Base-by-base conservation (phyloP, 1,140 invertebrate genomes). In the Bombus polaris region DNA sequence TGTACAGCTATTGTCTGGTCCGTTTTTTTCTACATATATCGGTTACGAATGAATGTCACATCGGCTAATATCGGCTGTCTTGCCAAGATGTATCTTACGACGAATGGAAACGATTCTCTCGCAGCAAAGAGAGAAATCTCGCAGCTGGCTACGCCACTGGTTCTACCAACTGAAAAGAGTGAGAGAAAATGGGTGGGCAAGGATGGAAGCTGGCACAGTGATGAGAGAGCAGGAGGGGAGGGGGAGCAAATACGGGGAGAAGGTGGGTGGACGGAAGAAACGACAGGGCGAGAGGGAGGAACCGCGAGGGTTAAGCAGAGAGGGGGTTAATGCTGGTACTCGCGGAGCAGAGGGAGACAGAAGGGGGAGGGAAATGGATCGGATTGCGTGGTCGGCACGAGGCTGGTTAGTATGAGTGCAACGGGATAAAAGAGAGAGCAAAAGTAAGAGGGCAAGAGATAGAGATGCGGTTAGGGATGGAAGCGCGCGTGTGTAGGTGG, bases 181-280 rank as follows among this genome's bases (percentile, higher is more conserved):
- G 88, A 90, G 88, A 87, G 83, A 81, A 88, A 85, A 83, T 71
- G 86, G 75, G 81, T 76, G 79, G 82, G 80, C 71, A 81, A 89
- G 74, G 89, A 89, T 87, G 80, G 89, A 89, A 89, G 88, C 85
- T 89, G 85, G 85, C 32, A 89, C 85, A 87, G 82, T 72, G 80
- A 77, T 70, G 86, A 80, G 75, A 89, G 89, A 81, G 73, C 57
- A 83, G 84, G 32, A 82, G 81, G 77, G 37, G 65, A 75, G 81
- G 77, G 32, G 72, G 75, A 42, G 71, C n/a, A 75, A 28, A 72
- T 72, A 53, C 74, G 86, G 22, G n/a, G 44, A 70, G 68, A 57
- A 44, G n/a, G 25, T 44, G 74, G 74, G 57, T 25, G 75, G 57
- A 76, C n/a, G 65, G 57, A 66, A 53, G 79, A 65, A 84, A 79